These are phyloP conservation scores for Metopolophium dirhodum DNA, from an alignment of 1,140 invertebrate genomes.

Conservation along the genomic window DNA sequence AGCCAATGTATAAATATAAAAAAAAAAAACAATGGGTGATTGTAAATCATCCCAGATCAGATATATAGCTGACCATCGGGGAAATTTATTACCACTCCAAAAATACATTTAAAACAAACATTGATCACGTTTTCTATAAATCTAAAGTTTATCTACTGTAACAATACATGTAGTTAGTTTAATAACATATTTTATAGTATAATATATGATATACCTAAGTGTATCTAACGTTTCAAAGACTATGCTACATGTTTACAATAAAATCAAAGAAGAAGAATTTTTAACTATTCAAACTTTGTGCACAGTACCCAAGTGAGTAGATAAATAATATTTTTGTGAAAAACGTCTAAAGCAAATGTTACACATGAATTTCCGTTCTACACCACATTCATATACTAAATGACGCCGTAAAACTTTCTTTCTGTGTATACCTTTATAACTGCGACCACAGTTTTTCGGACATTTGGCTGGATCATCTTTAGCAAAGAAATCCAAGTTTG, in stretches of 20 bases:
- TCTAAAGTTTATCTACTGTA: neutral
- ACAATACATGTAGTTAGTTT: neutral
- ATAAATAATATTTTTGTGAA: constrained; percentile 61
- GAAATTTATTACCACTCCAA: neutral
- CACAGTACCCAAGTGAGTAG: constrained; percentile 59
- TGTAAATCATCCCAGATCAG: neutral
- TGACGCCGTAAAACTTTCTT: constrained; percentile 59
- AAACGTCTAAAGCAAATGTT: constrained; percentile 62
- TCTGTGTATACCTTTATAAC: constrained; percentile 60
- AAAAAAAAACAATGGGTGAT: neutral
- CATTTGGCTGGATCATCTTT: constrained; percentile 53
- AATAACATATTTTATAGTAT: neutral
- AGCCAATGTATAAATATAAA: neutral
- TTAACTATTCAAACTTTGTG: constrained; percentile 52
- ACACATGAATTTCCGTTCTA: constrained; percentile 63
- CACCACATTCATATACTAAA: constrained; percentile 62
- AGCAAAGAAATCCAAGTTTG: constrained; percentile 34
- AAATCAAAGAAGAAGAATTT: neutral
- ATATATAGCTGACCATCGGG: neutral
- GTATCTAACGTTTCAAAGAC: neutral
- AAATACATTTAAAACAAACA: neutral
- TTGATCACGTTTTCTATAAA: neutral
- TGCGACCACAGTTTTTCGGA: constrained; percentile 62
- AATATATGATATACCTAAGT: neutral
- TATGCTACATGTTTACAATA: neutral